Percentiles rank a stretch among this genome's conserved stretches.
These are phyloP conservation scores for Muscicapa adusta DNA, from an alignment of 2,113 vertebrate species.

Conservation along the genomic window DNA sequence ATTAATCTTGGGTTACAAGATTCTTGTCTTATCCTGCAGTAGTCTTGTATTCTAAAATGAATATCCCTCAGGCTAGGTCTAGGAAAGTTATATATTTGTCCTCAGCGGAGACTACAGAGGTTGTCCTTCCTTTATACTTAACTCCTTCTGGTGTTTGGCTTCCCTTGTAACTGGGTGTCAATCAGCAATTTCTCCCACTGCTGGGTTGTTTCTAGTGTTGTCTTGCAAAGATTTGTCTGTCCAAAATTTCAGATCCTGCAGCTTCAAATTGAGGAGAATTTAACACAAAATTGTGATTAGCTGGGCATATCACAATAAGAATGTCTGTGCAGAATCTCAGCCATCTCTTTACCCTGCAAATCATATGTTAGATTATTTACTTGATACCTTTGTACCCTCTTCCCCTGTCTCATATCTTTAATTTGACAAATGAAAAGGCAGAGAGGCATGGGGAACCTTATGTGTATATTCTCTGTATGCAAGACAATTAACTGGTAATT, in stretches of 20 bases:
- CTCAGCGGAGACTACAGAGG: not conserved
- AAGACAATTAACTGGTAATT: not conserved
- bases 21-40: conserved; percentile 21
- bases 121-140: conserved; percentile 5
- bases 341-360: not conserved
- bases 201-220: not conserved
- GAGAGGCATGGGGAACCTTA: not conserved
- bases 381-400: not conserved
- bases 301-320: not conserved
- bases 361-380: not conserved
- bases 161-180: not conserved
- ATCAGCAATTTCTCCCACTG: not conserved
- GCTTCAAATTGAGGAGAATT: not conserved
- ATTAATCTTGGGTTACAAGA: conserved; percentile 50
- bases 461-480: not conserved
- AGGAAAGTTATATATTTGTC: not conserved
- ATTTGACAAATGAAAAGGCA: not conserved
- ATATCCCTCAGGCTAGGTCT: not conserved
- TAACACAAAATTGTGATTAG: not conserved
- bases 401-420: not conserved
- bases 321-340: not conserved
- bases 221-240: not conserved
- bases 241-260: not conserved
- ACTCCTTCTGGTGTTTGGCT: conserved; percentile 10
- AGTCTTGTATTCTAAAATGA: conserved; percentile 42